These are phyloP conservation scores for Heliangelus exortis DNA, from an alignment of 2,797 vertebrate genomes.

Conservation along the genomic window DNA sequence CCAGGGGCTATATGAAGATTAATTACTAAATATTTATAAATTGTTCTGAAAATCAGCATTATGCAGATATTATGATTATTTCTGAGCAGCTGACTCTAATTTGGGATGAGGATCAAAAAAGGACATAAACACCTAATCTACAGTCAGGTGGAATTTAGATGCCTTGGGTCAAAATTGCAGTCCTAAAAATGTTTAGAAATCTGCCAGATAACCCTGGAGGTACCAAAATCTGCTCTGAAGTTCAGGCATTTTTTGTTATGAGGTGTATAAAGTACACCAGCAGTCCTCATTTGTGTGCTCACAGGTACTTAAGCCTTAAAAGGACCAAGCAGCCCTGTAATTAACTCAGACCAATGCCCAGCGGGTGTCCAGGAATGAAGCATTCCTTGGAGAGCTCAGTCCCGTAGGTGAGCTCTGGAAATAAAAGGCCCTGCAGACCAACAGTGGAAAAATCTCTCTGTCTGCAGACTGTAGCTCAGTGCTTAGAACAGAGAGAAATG, in stretches of 20 bases:
- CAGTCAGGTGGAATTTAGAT: not conserved
- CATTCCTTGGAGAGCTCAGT: not conserved
- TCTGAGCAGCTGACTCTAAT: not conserved
- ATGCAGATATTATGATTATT: conserved; percentile 28
- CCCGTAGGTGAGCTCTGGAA: not conserved
- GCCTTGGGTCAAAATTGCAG: not conserved
- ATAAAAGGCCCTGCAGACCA: not conserved
- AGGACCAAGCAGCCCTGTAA: not conserved
- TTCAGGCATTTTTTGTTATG: not conserved
- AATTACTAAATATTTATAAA: conserved; percentile 45
- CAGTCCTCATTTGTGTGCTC: not conserved
- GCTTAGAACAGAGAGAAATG: conserved; percentile 1
- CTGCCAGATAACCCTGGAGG: not conserved
- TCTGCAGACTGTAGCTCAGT: not conserved
- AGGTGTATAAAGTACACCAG: not conserved
- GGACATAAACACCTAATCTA: not conserved
- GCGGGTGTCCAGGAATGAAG: not conserved
- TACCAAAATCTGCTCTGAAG: not conserved
- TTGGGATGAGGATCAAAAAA: not conserved
- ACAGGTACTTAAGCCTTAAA: not conserved
- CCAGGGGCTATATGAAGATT: conserved; percentile 14
- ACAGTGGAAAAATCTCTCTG: conserved; percentile 15
- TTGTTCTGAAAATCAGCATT: not conserved
- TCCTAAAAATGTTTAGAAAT: not conserved
- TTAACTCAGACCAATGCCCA: not conserved